Evolutionary conservation across 1,140 invertebrate genomes (phyloP).

Genomic region (Glossosoma conforme): DNA sequence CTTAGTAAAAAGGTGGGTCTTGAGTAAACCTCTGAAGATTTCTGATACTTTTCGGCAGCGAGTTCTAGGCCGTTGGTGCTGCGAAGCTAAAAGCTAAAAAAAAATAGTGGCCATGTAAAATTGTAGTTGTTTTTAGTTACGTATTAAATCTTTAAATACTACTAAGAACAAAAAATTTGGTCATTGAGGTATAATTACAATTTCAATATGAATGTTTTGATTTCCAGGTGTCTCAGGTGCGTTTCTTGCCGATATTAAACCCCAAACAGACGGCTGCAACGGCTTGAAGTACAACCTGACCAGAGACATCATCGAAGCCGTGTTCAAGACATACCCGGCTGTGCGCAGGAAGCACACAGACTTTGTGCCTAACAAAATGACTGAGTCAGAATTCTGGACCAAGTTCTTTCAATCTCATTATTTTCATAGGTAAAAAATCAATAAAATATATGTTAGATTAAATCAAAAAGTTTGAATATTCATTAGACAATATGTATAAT

Average conservation of each 20-base stretch:
- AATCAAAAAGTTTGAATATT: no score
- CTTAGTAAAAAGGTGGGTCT: no score
- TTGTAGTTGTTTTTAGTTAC: constrained; percentile 32
- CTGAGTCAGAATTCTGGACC: constrained; percentile 97
- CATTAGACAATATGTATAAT: no score
- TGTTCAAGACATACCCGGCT: constrained; percentile 99
- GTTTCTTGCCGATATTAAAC: constrained; percentile 91
- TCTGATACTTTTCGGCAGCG: no score
- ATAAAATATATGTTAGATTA: no score
- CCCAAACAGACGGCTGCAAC: constrained; percentile 95
- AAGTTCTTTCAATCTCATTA: constrained; percentile 99
- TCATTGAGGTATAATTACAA: no score
- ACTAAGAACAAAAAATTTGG: neutral
- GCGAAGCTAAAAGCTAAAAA: no score
- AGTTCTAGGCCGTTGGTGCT: no score
- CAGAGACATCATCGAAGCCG: constrained; percentile 93
- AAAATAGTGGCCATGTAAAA: no score
- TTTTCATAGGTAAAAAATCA: constrained; percentile 84
- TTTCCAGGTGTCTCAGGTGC: constrained; percentile 73
- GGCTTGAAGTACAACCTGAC: constrained; percentile 97
- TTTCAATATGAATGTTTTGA: constrained; percentile 11
- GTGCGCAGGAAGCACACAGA: constrained; percentile 96
- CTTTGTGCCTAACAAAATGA: constrained; percentile 92
- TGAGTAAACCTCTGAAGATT: no score
- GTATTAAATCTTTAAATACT: neutral